phyloP scores from a whole-genome alignment of 2,797 vertebrate species.

The Lepus oiostolus region DNA sequence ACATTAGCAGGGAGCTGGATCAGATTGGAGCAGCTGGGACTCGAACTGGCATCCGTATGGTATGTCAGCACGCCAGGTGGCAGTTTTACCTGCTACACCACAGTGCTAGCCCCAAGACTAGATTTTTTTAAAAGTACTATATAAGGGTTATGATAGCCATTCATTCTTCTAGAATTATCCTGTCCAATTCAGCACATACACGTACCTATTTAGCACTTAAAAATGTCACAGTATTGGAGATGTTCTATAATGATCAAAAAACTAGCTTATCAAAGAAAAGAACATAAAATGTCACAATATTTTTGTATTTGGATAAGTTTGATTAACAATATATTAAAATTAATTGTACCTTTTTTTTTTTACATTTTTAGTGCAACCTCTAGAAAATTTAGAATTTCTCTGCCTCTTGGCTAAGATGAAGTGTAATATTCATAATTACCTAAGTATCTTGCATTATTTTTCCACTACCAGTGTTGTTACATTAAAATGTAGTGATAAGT shows the following conservation, averaged over 20 bases:
- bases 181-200: not conserved
- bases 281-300: not conserved
- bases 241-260: not conserved
- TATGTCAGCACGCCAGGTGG: too few relatives aligned
- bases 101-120: too few relatives aligned
- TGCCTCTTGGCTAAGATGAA: too few relatives aligned
- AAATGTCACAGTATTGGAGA: not conserved
- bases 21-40: too few relatives aligned
- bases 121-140: not conserved
- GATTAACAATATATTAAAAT: conserved; percentile 44
- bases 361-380: not conserved
- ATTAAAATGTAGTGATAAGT: not conserved
- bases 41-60: too few relatives aligned
- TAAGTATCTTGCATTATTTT: not conserved
- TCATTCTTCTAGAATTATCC: not conserved
- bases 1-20: too few relatives aligned
- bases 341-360: not conserved
- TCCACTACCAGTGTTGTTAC: not conserved
- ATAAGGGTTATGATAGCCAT: not conserved
- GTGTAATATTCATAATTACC: not conserved
- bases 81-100: too few relatives aligned
- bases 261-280: not conserved
- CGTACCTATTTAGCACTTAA: not conserved
- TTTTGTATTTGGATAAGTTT: not conserved
- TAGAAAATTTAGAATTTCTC: not conserved